A percentile compares a stretch with the other conserved stretches of the same genome.
These are phyloP conservation scores for Synanthedon vespiformis DNA, from an alignment of 2,888 invertebrate genomes.

Conservation along the genomic window DNA sequence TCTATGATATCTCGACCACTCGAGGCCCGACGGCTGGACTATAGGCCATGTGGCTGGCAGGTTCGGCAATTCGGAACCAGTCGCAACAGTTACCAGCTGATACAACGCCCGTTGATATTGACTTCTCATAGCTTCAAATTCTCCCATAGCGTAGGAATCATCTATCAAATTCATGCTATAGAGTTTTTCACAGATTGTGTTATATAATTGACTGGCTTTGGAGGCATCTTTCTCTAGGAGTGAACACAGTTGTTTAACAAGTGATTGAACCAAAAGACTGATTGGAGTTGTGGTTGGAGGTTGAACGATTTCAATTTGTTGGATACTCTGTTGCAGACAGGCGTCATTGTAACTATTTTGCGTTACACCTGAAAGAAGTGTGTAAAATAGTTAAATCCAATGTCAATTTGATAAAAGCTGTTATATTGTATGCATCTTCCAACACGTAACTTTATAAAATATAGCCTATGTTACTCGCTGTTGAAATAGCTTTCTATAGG, in stretches of 20 bases:
- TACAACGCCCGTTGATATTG: constrained; percentile 77
- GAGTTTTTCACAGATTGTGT: constrained; percentile 75
- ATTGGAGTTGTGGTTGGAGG: constrained; percentile 68
- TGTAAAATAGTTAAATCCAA: background rate
- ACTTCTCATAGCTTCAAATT: constrained; percentile 77
- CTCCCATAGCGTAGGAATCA: constrained; percentile 75
- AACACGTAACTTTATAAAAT: no score
- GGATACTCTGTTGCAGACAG: constrained; percentile 38
- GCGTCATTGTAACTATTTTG: constrained; percentile 40
- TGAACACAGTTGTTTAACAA: constrained; percentile 76
- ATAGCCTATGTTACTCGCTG: no score
- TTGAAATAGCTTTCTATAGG: no score
- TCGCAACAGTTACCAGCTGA: constrained; percentile 73
- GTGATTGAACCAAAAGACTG: constrained; percentile 77
- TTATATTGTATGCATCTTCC: background rate
- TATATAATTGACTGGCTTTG: constrained; percentile 73
- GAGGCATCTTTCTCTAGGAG: constrained; percentile 72
- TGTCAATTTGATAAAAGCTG: background rate
- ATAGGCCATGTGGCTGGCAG: constrained; percentile 66
- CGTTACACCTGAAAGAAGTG: constrained; percentile 37
- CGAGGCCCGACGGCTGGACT: constrained; percentile 56
- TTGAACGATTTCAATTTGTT: constrained; percentile 49
- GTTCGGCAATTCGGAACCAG: constrained; percentile 62
- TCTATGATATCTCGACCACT: constrained; percentile 75
- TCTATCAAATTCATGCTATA: constrained; percentile 78